Evolutionary conservation across 1,140 invertebrate genomes (phyloP).

Genomic region (Armadillidium nasatum): DNA sequence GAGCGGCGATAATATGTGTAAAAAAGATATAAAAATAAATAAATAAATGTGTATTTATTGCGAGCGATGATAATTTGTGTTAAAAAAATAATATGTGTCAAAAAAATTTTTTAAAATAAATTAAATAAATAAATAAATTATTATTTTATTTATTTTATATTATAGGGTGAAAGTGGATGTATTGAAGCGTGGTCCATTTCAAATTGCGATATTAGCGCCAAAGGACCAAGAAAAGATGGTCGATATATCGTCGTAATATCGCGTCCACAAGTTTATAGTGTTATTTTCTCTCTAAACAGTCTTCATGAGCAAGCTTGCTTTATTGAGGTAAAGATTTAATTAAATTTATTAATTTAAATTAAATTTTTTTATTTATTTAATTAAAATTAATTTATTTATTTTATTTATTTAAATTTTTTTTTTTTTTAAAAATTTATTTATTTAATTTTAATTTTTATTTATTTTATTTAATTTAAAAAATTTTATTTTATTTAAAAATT

Average conservation of each 20-base stretch:
- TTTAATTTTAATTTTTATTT: too few relatives aligned
- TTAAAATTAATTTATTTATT: too few relatives aligned
- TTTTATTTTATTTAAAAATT: background rate
- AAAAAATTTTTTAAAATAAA: too few relatives aligned
- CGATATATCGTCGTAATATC: background rate
- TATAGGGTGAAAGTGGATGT: background rate
- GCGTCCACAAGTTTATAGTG: background rate
- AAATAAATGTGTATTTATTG: too few relatives aligned
- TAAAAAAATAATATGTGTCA: too few relatives aligned
- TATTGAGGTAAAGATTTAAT: background rate
- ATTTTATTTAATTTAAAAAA: too few relatives aligned
- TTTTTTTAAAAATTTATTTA: too few relatives aligned
- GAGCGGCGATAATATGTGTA: too few relatives aligned
- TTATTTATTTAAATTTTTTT: too few relatives aligned
- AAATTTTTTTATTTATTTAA: background rate
- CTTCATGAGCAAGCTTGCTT: background rate
- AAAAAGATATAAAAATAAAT: too few relatives aligned
- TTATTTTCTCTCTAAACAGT: background rate
- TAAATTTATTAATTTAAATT: background rate
- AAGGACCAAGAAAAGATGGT: background rate
- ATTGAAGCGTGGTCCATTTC: background rate
- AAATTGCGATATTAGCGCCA: background rate
- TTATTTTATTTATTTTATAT: background rate
- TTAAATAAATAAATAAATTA: background rate
- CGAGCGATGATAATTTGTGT: too few relatives aligned